These are phyloP conservation scores for Geophilus truncorum DNA, from an alignment of 2,888 invertebrate species.

Conservation along the genomic window DNA sequence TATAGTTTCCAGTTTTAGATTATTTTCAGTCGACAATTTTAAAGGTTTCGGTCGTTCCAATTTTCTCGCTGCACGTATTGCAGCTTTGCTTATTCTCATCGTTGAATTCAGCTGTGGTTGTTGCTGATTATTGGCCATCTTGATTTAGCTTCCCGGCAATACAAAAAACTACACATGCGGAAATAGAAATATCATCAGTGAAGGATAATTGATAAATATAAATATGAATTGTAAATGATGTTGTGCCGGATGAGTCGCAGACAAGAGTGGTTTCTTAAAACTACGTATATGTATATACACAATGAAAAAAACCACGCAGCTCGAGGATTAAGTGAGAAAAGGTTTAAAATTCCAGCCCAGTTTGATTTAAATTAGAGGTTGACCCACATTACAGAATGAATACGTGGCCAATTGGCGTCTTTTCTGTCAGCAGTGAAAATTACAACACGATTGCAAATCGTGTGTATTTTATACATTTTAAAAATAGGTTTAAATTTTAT, in stretches of 20 bases:
- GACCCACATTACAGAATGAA: neutral
- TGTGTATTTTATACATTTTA: neutral
- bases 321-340: no score
- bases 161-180: neutral
- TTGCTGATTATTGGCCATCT: no score
- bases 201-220: no score
- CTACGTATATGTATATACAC: neutral
- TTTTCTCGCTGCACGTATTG: slow-evolving; percentile 33
- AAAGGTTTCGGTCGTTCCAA: slow-evolving; percentile 35
- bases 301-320: neutral
- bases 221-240: no score
- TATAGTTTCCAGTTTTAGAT: neutral
- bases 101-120: neutral
- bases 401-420: neutral
- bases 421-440: neutral
- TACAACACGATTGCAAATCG: neutral
- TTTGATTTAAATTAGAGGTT: neutral
- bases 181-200: neutral
- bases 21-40: slow-evolving; percentile 27
- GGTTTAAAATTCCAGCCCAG: neutral
- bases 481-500: neutral
- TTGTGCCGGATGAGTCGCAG: no score
- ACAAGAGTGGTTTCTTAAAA: neutral
- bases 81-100: neutral
- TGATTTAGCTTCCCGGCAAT: neutral